phyloP scores from a whole-genome alignment of 2,888 invertebrate genomes.

The Euphydryas editha region DNA sequence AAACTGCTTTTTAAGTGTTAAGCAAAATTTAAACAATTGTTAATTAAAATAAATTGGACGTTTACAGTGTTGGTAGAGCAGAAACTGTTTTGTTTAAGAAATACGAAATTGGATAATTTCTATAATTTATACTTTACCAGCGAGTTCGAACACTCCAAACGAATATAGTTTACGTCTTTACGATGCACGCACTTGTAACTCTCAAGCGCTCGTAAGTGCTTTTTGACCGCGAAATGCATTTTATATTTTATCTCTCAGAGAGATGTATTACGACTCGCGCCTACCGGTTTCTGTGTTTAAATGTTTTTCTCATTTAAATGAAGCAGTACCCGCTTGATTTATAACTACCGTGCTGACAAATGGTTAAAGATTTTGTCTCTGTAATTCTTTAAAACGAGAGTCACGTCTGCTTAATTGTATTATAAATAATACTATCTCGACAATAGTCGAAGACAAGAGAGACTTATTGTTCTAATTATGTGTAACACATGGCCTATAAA shows the following conservation, averaged over 20 bases:
- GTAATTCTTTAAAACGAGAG: slow-evolving; percentile 26
- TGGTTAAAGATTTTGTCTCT: slow-evolving; percentile 41
- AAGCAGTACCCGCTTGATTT: slow-evolving; percentile 42
- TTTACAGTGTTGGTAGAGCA: neutral
- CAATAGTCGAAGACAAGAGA: slow-evolving; percentile 20
- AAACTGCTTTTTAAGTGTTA: neutral
- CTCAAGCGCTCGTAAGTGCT: slow-evolving; percentile 32
- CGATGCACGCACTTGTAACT: slow-evolving; percentile 35
- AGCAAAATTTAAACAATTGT: neutral
- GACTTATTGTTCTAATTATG: neutral
- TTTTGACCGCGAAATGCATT: slow-evolving; percentile 40
- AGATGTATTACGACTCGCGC: slow-evolving; percentile 44
- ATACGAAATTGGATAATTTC: slow-evolving; percentile 1
- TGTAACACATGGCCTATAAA: slow-evolving; percentile 12
- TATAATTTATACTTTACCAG: slow-evolving; percentile 4
- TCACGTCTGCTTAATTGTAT: slow-evolving; percentile 30
- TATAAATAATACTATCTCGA: slow-evolving; percentile 31
- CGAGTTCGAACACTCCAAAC: slow-evolving; percentile 17
- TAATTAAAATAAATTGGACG: neutral
- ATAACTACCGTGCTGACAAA: slow-evolving; percentile 41
- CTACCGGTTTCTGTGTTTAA: slow-evolving; percentile 42
- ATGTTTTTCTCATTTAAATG: slow-evolving; percentile 44
- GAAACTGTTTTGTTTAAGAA: neutral
- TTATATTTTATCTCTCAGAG: slow-evolving; percentile 39
- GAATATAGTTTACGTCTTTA: slow-evolving; percentile 34